A percentile compares a stretch with the other conserved stretches of the same genome.
Evolutionary conservation across 2,113 vertebrate genomes (phyloP).

Genomic region (Sula dactylatra): DNA sequence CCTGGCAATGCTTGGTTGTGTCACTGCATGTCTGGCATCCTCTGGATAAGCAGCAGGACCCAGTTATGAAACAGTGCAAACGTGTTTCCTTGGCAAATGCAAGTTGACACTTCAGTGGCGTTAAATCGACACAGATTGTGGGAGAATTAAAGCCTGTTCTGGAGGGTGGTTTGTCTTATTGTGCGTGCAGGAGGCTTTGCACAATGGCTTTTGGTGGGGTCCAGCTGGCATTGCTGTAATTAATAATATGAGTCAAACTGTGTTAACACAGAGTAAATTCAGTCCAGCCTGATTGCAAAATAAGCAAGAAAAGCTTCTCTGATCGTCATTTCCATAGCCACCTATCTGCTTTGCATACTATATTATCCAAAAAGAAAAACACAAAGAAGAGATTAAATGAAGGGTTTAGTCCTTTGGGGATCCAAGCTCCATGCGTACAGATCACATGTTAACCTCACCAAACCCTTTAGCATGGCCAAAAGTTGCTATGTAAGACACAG

Average conservation of each 20-base stretch:
- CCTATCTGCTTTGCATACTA: neutral
- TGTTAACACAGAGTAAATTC: neutral
- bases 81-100: neutral
- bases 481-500: neutral
- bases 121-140: neutral
- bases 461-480: neutral
- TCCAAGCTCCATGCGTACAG: neutral
- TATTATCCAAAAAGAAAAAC: neutral
- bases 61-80: rapidly evolving
- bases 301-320: neutral
- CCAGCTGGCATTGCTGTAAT: neutral
- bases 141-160: neutral
- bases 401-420: neutral
- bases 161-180: neutral
- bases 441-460: neutral
- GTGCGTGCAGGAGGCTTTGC: neutral
- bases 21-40: neutral
- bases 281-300: neutral
- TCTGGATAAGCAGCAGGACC: neutral
- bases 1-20: neutral
- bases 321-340: rapidly evolving
- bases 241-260: neutral
- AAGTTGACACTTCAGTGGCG: neutral
- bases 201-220: neutral
- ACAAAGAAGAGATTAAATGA: neutral